Evolutionary conservation across 2,888 invertebrate genomes (phyloP).

Genomic region (Tinea trinotella): DNA sequence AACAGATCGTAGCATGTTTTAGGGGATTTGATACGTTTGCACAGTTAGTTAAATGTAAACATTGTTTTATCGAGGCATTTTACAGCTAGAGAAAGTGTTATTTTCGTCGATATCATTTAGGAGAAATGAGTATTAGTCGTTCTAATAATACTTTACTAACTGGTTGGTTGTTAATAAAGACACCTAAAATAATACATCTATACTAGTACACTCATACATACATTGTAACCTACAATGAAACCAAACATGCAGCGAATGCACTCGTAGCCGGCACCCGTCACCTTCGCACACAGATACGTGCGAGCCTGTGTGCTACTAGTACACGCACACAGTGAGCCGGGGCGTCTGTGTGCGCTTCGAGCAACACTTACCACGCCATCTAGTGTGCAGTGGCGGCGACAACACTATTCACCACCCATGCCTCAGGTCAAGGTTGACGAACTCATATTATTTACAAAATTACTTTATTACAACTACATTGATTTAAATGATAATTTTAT

Average conservation of each 20-base stretch:
- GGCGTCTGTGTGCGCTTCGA: conserved; percentile 32
- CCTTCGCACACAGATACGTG: no score
- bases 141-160: no score
- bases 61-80: conserved; percentile 11
- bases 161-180: background rate
- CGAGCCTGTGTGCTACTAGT: background rate
- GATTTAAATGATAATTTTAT: background rate
- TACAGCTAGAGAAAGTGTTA: conserved; percentile 17
- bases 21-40: conserved; percentile 19
- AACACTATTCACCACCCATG: background rate
- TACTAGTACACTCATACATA: no score
- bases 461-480: background rate
- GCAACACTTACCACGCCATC: conserved; percentile 44
- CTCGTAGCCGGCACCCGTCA: background rate
- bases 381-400: conserved; percentile 38
- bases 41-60: conserved; percentile 13
- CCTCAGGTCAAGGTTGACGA: conserved; percentile 57
- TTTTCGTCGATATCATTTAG: background rate
- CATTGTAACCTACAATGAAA: background rate
- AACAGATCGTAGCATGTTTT: conserved; percentile 16
- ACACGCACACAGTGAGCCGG: conserved; percentile 26
- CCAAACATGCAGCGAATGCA: background rate
- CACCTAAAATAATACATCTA: no score
- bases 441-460: conserved; percentile 46
- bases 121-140: no score